Evolutionary conservation across 2,113 vertebrate genomes (phyloP).

Genomic region (Ifrita kowaldi): DNA sequence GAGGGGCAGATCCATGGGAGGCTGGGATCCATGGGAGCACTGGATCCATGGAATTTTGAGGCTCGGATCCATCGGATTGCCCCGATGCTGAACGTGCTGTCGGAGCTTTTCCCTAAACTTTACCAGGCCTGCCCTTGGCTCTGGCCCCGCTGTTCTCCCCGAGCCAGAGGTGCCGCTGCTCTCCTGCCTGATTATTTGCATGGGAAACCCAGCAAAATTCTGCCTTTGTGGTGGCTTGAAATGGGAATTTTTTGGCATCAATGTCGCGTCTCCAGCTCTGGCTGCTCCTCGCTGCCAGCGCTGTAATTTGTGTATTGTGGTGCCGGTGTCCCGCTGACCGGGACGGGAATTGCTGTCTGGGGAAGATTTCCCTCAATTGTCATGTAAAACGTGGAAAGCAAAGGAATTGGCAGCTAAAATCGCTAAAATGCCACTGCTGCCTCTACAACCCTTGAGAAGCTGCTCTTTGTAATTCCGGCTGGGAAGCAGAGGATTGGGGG

Average conservation of each 20-base stretch:
- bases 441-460: not conserved
- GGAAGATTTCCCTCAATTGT: not conserved
- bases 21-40: not conserved
- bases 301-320: not conserved
- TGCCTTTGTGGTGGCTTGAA: not conserved
- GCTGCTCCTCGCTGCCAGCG: not conserved
- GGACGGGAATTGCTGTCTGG: not conserved
- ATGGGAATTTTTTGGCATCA: not conserved
- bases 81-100: fast-evolving
- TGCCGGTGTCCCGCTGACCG: not conserved
- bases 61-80: fast-evolving
- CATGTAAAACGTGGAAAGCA: not conserved
- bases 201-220: not conserved
- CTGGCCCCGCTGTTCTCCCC: not conserved
- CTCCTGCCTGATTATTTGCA: not conserved
- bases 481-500: not conserved
- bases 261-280: not conserved
- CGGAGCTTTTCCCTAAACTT: not conserved
- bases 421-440: not conserved
- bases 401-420: not conserved
- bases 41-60: not conserved
- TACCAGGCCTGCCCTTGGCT: not conserved
- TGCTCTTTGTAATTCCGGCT: not conserved
- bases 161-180: not conserved
- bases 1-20: not conserved